Conservation (phyloP, 2,797 vertebrate genomes). For the Botia kubotai region DNA sequence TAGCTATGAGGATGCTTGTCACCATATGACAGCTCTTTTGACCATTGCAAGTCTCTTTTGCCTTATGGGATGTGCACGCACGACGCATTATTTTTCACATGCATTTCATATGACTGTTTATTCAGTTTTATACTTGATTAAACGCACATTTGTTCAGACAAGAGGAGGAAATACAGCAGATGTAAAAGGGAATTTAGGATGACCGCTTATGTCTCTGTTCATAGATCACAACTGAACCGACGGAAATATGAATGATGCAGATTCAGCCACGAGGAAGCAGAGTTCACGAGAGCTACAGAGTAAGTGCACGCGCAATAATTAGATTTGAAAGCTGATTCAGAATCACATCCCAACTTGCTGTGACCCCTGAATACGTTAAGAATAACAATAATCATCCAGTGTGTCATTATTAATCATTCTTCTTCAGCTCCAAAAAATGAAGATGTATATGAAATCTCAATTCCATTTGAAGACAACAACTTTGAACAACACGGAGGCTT, state of each 20-base stretch:
- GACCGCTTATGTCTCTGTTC: neutral
- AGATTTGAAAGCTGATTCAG: neutral
- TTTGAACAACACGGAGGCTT: conserved; percentile 84
- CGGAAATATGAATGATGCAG: conserved; percentile 74
- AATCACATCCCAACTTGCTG: neutral
- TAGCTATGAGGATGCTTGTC: neutral
- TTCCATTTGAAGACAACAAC: conserved; percentile 84
- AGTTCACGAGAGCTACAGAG: conserved; percentile 78
- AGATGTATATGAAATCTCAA: conserved; percentile 82
- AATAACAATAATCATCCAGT: neutral
- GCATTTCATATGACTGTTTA: neutral
- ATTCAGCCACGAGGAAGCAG: conserved; percentile 74
- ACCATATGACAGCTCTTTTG: neutral
- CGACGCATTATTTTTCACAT: neutral
- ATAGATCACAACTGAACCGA: conserved; percentile 58
- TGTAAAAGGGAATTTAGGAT: neutral
- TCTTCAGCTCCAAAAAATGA: conserved; percentile 84
- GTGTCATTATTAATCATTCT: conserved; percentile 1
- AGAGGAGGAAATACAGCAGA: neutral
- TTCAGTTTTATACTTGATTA: neutral
- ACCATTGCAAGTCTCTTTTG: too few relatives aligned
- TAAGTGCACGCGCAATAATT: conserved; percentile 57
- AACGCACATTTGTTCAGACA: neutral
- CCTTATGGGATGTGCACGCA: neutral
- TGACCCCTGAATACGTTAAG: neutral